Conservation (phyloP, 2,113 vertebrate species). For the Limanda limanda region DNA sequence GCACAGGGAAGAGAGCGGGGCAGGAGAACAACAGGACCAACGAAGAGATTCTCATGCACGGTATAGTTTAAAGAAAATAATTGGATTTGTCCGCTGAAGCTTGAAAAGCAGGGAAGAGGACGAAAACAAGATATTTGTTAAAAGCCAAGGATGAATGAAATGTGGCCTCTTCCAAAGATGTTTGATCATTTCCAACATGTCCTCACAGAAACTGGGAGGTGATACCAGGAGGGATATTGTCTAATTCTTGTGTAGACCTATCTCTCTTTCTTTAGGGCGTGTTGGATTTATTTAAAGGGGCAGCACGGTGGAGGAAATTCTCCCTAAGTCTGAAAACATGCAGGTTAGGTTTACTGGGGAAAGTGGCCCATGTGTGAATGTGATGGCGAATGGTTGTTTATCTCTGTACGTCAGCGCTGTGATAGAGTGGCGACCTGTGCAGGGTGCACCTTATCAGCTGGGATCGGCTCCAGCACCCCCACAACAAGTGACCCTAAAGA, state of each 20-base stretch:
- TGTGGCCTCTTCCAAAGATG: neutral
- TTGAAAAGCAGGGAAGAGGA: neutral
- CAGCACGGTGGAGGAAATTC: neutral
- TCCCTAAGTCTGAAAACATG: neutral
- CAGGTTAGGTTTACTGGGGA: neutral
- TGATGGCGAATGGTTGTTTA: neutral
- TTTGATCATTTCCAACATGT: neutral
- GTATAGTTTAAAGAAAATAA: conserved; percentile 14
- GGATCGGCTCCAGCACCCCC: neutral
- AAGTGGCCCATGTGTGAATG: neutral
- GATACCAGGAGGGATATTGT: too few species aligned
- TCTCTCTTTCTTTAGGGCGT: neutral
- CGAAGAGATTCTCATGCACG: neutral
- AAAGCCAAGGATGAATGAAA: conserved; percentile 16
- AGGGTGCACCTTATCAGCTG: neutral
- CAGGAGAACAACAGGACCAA: conserved; percentile 25
- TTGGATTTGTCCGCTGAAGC: conserved; percentile 17
- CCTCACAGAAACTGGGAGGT: neutral
- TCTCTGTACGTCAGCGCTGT: neutral
- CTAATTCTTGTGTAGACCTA: neutral
- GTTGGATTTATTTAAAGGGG: neutral
- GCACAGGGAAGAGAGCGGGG: conserved; percentile 7
- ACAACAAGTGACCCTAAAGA: neutral
- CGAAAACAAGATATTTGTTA: conserved; percentile 8
- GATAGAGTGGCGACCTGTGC: neutral